Conservation (phyloP, 2,113 vertebrate genomes). For the Phodopus roborovskii region DNA sequence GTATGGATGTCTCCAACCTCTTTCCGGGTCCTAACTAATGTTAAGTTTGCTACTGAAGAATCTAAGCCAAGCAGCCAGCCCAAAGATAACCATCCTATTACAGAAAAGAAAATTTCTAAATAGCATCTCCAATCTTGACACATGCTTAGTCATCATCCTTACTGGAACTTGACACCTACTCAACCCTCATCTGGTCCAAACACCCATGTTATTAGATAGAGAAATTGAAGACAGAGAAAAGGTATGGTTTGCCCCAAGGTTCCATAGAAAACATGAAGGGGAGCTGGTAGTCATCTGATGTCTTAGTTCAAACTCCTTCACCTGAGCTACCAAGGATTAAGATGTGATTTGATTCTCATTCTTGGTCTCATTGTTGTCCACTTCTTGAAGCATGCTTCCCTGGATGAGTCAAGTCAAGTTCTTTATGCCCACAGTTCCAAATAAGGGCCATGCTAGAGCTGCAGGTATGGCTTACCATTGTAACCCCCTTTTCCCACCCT, state of each 20-base stretch:
- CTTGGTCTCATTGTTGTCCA: not conserved
- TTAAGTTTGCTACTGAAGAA: not conserved
- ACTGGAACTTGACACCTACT: slow-evolving; percentile 54
- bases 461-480: not conserved
- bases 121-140: not conserved
- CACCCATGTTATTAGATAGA: not conserved
- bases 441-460: not conserved
- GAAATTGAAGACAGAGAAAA: not conserved
- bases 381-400: not conserved
- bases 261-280: not conserved
- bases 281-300: not conserved
- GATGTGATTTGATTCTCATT: not conserved
- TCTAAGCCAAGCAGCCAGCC: not conserved
- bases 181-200: slow-evolving; percentile 27
- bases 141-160: slow-evolving; percentile 69
- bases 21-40: not conserved
- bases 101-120: slow-evolving; percentile 8
- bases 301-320: not conserved
- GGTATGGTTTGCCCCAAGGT: rapidly evolving
- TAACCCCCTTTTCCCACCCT: not conserved
- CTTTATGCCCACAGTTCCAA: not conserved
- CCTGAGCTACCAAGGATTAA: not conserved
- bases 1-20: not conserved
- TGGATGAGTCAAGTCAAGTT: not conserved
- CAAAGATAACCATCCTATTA: not conserved